These are phyloP conservation scores for Pachliopta kotzebuea DNA, from an alignment of 2,888 invertebrate genomes.

Conservation along the genomic window DNA sequence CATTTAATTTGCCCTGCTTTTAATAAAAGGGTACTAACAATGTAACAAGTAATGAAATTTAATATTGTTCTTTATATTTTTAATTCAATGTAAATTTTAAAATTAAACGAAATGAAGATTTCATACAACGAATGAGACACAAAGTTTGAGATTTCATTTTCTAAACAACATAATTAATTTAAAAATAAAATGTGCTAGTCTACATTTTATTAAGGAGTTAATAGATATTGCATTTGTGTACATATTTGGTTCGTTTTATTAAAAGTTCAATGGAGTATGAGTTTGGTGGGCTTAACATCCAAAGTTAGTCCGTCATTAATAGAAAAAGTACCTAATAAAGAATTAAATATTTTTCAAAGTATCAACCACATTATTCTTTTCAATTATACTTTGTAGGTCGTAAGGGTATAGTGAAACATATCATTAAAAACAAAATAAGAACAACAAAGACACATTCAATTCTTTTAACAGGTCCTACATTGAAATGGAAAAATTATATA, in stretches of 20 bases:
- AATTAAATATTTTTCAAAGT: no score
- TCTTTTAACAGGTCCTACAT: background rate
- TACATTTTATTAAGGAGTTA: background rate
- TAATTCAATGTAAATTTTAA: background rate
- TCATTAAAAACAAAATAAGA: background rate
- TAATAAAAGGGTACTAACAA: background rate
- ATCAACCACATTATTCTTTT: no score
- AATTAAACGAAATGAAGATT: background rate
- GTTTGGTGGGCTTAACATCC: no score
- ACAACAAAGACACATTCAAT: background rate
- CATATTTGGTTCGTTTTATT: no score
- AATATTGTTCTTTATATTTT: background rate
- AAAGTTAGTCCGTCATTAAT: no score
- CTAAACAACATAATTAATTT: background rate
- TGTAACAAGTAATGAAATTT: background rate
- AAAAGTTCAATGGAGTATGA: no score
- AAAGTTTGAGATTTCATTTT: background rate
- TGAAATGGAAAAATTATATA: background rate
- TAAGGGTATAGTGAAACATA: background rate
- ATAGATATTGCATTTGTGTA: no score
- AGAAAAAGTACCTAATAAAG: no score
- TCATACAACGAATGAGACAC: background rate
- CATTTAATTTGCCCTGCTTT: conserved; percentile 1
- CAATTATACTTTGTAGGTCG: no score
- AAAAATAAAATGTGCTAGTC: background rate